Evolutionary conservation across 2,797 vertebrate genomes (phyloP).

Genomic region (Craterocephalus amniculus): DNA sequence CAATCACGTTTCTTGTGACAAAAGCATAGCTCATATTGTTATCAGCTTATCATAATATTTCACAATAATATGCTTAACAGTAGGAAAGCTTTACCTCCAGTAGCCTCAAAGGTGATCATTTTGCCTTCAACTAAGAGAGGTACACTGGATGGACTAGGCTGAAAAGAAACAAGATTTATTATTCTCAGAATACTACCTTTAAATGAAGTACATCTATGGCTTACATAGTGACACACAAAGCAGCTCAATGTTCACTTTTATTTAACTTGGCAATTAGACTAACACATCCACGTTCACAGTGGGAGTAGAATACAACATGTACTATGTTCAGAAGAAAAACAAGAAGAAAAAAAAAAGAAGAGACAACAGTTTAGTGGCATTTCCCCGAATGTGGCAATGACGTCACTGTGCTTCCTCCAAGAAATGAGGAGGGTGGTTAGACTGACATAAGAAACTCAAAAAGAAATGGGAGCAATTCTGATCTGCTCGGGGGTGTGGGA

Average conservation of each 20-base stretch:
- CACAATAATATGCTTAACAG: not conserved
- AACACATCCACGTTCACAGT: slow-evolving; percentile 5
- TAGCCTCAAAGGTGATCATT: slow-evolving; percentile 24
- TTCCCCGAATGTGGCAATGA: slow-evolving; percentile 73
- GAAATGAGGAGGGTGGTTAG: slow-evolving; percentile 56
- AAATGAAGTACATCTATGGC: not conserved
- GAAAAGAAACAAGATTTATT: slow-evolving; percentile 19
- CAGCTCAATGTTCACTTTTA: not conserved
- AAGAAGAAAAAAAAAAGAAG: slow-evolving; percentile 19
- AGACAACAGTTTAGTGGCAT: slow-evolving; percentile 61
- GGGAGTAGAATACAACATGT: slow-evolving; percentile 13
- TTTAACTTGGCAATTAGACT: not conserved
- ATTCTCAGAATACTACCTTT: slow-evolving; percentile 4
- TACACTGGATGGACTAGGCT: accelerated
- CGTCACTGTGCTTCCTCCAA: slow-evolving; percentile 69
- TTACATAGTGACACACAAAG: slow-evolving; percentile 9
- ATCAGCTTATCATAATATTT: not conserved
- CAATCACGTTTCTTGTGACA: slow-evolving; percentile 2
- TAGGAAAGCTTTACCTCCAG: not conserved
- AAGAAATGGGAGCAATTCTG: slow-evolving; percentile 20
- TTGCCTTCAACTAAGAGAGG: not conserved
- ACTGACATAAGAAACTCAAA: slow-evolving; percentile 26
- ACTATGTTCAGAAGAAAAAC: slow-evolving; percentile 37
- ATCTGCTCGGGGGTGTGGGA: slow-evolving; percentile 3
- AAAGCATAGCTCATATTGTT: not conserved